Evolutionary conservation across 2,888 invertebrate genomes (phyloP).

Genomic region (Pachydiplax longipennis): DNA sequence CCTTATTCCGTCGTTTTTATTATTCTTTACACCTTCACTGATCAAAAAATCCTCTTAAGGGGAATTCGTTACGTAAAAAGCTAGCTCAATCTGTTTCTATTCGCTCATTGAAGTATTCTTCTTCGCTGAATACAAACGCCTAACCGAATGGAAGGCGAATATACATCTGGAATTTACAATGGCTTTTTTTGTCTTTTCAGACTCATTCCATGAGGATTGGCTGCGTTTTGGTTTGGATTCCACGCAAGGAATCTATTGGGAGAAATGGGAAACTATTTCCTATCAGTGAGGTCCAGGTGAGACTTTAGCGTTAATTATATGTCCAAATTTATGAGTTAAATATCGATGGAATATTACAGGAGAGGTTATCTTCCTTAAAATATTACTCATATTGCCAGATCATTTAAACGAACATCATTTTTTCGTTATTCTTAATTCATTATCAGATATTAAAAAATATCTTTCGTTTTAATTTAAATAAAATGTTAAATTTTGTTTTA

Average conservation of each 20-base stretch:
- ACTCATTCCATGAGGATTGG: slow-evolving; percentile 47
- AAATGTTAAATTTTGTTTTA: background rate
- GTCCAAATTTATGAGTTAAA: no score
- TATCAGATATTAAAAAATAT: background rate
- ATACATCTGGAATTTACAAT: background rate
- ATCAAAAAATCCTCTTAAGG: background rate
- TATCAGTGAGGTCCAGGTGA: slow-evolving; percentile 47
- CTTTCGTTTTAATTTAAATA: background rate
- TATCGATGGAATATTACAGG: no score
- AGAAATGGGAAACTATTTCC: slow-evolving; percentile 5
- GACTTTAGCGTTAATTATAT: background rate
- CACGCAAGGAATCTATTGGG: background rate
- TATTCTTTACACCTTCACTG: background rate
- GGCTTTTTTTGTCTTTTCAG: slow-evolving; percentile 39
- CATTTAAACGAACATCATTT: no score
- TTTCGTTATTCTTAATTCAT: background rate
- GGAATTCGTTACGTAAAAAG: background rate
- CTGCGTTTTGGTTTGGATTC: slow-evolving; percentile 49
- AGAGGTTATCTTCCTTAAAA: no score
- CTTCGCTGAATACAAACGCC: background rate
- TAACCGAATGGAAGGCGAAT: background rate
- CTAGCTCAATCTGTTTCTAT: background rate
- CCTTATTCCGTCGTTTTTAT: slow-evolving; percentile 13
- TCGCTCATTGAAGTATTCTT: background rate
- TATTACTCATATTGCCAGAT: no score